Percentiles rank a stretch among this genome's conserved stretches.
Conservation (phyloP, 2,797 vertebrate genomes). For the Melanotaenia boesemani region DNA sequence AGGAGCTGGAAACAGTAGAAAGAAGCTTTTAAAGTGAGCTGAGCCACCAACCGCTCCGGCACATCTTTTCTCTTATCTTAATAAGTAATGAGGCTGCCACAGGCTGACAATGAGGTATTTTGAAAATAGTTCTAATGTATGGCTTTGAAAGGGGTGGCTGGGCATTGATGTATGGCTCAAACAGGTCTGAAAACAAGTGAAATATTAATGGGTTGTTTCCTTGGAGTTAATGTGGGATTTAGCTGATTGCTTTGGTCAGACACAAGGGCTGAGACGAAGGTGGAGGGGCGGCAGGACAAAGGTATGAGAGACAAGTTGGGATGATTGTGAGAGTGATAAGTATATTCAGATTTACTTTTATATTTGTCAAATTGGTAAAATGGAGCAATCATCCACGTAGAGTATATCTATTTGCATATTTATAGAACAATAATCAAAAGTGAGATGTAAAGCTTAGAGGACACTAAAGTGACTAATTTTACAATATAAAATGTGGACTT, state of each 20-base stretch:
- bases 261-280: conserved; percentile 46
- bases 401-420: neutral
- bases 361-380: conserved; percentile 14
- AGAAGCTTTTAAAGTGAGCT: conserved; percentile 88
- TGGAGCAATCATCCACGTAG: conserved; percentile 1
- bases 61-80: conserved; percentile 98
- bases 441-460: conserved; percentile 6
- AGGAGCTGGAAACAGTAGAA: conserved; percentile 74
- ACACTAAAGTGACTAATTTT: neutral
- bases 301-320: conserved; percentile 36
- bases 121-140: conserved; percentile 99
- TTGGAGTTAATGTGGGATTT: conserved; percentile 86
- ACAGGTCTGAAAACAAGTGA: conserved; percentile 92
- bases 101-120: conserved; percentile 99
- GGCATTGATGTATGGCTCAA: conserved; percentile 98
- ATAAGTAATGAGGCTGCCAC: conserved; percentile 99
- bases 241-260: conserved; percentile 87
- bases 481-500: neutral
- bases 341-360: neutral
- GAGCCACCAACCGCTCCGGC: conserved; percentile 89
- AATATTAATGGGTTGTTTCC: conserved; percentile 97
- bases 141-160: conserved; percentile 93
- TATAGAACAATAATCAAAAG: conserved; percentile 6
- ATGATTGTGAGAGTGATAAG: conserved; percentile 7
- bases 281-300: conserved; percentile 18